Evolutionary conservation across 2,797 vertebrate species (phyloP).

Genomic region (Picus viridis): DNA sequence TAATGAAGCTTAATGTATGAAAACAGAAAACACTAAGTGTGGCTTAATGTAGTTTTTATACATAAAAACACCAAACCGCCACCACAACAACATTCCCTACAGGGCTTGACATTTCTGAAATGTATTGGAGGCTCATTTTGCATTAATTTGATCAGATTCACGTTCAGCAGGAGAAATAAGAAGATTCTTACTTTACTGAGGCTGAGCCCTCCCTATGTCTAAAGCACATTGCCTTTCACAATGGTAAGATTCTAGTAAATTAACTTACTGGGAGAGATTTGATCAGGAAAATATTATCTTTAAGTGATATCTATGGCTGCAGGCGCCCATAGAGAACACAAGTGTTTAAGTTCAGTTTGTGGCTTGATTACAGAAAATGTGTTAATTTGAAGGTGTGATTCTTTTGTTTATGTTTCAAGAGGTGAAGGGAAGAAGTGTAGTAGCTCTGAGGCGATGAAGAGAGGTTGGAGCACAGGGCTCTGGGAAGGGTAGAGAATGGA

Average conservation of each 20-base stretch:
- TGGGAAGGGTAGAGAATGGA: neutral
- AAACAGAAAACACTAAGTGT: conserved; percentile 59
- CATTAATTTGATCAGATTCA: conserved; percentile 51
- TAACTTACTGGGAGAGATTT: neutral
- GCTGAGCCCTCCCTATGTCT: neutral
- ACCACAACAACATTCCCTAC: neutral
- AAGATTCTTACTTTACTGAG: conserved; percentile 71
- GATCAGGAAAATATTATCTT: neutral
- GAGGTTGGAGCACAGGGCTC: neutral
- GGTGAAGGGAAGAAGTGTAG: neutral
- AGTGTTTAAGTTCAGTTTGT: neutral
- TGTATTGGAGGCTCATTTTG: conserved; percentile 26
- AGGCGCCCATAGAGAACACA: neutral
- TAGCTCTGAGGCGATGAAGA: neutral
- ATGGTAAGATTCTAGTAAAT: neutral
- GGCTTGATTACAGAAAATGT: neutral
- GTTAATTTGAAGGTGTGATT: neutral
- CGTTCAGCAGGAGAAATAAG: conserved; percentile 64
- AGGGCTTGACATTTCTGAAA: conserved; percentile 40
- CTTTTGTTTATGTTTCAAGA: neutral
- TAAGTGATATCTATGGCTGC: neutral
- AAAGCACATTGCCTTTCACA: conserved; percentile 13
- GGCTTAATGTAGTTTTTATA: conserved; percentile 62
- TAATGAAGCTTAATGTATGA: conserved; percentile 66
- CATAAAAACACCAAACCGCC: neutral